Base-by-base conservation (phyloP, 2,888 invertebrate genomes). In the Chelonus formosanus region DNA sequence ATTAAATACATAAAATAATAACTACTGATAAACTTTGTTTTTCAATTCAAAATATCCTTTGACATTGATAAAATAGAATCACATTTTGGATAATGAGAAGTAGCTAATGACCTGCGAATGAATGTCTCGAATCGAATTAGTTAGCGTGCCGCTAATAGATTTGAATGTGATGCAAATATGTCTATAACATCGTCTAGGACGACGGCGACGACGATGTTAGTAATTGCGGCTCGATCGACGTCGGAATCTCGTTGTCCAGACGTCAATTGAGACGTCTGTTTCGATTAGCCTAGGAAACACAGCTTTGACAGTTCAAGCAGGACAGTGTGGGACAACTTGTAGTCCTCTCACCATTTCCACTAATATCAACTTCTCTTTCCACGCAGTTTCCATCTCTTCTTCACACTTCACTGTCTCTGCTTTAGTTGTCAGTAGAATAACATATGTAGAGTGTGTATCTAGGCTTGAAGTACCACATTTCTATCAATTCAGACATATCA, bases 401-500 rank as follows among this genome's bases (percentile, higher is more conserved):
- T 32, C 8, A 32, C 52, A 52, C 8, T 52, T 52, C 32, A 48
- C 34, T 34, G 52, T 48, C 48, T 40, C 40, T 40, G 40, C 40
- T 40, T 40, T 40, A 6, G 40, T 40, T 40, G 40, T 40, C 40
- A 40, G 40, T 40, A 40, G 40, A 1, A 40, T 40, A 40, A 5
- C 6, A 40, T 40, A 40, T 6, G 40, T 40, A 5, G 40, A 40
- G 40, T 40, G 40, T 61, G n/a, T 44, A 63, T 53, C 58, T 67
- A 63, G 44, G 58, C 52, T 53, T 44, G 44, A 62, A 62, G 45
- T 47, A 50, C 36, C 55, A 36, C 45, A 10, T 58, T 8, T 44
- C 63, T 40, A 63, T 62, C 58, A 53, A 62, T 56, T 53, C 52
- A 67, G 71, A 76, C 82, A 78, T 75, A 84, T 84, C 83, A 84